A percentile compares a stretch with the other conserved stretches of the same genome.
These are phyloP conservation scores for Uloborus plumipes DNA, from an alignment of 2,888 invertebrate species.

Conservation along the genomic window DNA sequence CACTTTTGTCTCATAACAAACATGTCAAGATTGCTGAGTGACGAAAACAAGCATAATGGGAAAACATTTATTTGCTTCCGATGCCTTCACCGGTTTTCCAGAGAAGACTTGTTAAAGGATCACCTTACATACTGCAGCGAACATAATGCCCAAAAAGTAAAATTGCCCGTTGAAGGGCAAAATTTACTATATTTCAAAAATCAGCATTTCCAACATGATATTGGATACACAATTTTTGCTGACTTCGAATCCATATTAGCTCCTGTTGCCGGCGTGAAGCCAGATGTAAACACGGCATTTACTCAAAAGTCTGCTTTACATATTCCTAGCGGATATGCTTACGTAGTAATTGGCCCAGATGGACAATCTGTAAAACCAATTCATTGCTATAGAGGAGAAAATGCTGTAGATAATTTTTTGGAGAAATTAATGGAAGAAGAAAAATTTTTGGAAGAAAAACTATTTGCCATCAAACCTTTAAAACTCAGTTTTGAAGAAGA, in stretches of 20 bases:
- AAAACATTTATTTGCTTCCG: neutral
- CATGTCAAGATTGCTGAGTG: neutral
- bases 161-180: neutral
- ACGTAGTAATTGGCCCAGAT: neutral
- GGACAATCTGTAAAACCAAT: neutral
- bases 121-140: neutral
- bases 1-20: slow-evolving; percentile 9
- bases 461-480: neutral
- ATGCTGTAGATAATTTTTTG: neutral
- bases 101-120: neutral
- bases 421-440: neutral
- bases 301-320: too few species aligned
- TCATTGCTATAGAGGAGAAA: neutral
- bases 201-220: neutral
- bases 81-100: neutral
- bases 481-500: neutral
- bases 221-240: neutral
- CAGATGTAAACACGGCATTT: neutral
- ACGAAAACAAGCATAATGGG: neutral
- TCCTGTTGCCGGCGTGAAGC: too few species aligned
- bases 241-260: neutral
- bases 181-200: neutral
- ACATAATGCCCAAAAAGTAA: neutral
- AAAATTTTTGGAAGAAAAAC: neutral
- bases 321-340: neutral